Conservation (phyloP, 1,140 invertebrate species). For the Camponotus vicinus region DNA sequence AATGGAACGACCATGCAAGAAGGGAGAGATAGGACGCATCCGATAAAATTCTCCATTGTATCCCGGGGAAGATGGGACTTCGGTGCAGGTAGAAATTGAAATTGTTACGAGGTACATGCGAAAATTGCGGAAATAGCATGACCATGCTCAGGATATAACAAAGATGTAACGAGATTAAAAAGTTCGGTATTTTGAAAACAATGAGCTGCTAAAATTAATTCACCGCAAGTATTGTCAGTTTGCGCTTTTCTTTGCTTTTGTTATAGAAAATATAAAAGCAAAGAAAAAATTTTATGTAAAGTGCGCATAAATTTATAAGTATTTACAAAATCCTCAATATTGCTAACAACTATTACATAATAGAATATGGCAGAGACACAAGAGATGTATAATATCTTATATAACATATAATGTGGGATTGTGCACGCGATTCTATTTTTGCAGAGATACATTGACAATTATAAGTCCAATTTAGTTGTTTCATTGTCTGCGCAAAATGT, state of each 20-base stretch:
- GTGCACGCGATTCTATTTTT: not conserved
- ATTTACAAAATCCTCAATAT: not conserved
- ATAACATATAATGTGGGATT: not conserved
- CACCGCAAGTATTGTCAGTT: not conserved
- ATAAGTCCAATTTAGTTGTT: not conserved
- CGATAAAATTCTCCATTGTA: conserved; percentile 76
- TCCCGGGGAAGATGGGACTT: conserved; percentile 63
- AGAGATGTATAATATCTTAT: not conserved
- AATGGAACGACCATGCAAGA: conserved; percentile 29
- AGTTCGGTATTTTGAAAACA: conserved; percentile 43
- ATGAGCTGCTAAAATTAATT: conserved; percentile 45
- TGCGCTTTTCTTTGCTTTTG: not conserved
- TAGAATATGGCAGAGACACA: not conserved
- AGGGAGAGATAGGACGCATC: conserved; percentile 57
- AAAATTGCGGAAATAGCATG: conserved; percentile 66
- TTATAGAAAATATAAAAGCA: not conserved
- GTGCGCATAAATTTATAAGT: not conserved
- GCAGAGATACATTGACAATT: not conserved
- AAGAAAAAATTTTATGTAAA: not conserved
- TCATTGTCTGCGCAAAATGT: not conserved
- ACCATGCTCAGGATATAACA: conserved; percentile 49
- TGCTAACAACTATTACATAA: not conserved
- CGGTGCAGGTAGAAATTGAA: conserved; percentile 68
- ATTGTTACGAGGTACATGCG: conserved; percentile 74
- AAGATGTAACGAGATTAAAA: conserved; percentile 41